Conservation (phyloP, 2,797 vertebrate genomes). For the Notamacropus eugenii region DNA sequence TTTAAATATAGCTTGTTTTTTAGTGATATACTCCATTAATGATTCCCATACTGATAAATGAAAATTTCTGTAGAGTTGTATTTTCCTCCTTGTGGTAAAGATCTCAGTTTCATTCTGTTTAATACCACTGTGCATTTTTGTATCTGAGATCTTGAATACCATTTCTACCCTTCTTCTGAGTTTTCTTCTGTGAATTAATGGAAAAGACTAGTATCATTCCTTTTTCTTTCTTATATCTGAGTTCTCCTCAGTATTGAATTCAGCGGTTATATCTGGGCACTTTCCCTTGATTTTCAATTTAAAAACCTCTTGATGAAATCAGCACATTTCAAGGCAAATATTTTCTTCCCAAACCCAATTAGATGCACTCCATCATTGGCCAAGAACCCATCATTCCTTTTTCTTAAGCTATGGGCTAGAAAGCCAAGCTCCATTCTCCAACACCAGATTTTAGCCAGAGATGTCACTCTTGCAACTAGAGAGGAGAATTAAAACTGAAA, state of each 20-base stretch:
- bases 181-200: background rate
- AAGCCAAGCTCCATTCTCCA: background rate
- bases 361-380: background rate
- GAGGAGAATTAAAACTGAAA: slow-evolving; percentile 9
- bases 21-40: background rate
- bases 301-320: background rate
- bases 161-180: background rate
- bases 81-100: background rate
- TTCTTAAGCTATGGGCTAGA: background rate
- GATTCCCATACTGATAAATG: background rate
- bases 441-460: slow-evolving; percentile 25
- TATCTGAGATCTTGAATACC: background rate
- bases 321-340: background rate
- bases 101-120: background rate
- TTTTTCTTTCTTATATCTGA: background rate
- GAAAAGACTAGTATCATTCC: background rate
- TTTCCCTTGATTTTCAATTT: background rate
- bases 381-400: background rate
- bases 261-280: background rate
- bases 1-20: background rate
- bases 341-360: background rate
- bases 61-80: background rate
- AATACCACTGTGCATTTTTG: background rate
- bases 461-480: slow-evolving; percentile 10
- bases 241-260: background rate